Base-by-base conservation (phyloP, 2,797 vertebrate species). In the Diglossa cyanea region DNA sequence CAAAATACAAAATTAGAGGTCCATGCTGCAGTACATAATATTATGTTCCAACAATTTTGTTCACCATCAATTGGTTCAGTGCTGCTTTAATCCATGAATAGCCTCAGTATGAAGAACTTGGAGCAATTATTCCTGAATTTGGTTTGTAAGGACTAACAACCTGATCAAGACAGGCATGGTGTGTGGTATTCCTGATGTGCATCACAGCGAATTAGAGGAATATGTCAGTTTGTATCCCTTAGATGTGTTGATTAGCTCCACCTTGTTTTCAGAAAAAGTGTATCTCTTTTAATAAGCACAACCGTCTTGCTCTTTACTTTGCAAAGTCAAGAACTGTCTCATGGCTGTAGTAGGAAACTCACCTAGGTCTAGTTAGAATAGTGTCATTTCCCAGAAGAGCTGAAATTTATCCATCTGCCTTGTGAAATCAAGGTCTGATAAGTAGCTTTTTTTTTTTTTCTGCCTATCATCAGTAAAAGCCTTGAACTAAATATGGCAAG, bases 31-130 rank as follows among this genome's bases (percentile, higher is more conserved):
- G 23, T 63, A 76, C 24, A 2, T 54, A 87, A 76, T 23, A 31
- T 73, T 74, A 21, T 68, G 31, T 82, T 79, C 51, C 67, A 80
- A 40, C 50, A 40, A 20, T 85, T 87, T 83, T 91, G 30, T 91
- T 92, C 58, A 33, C 74, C 28, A 6, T 76, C 26, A 37, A 1
- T 92, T 91, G 50, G 4, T 79, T 86, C 53, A 44, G 45, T 44
- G 28, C 23, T 89, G 47, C 84, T 87, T 95, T 94, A 68, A 91
- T 92, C 78, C 45, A 48, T 30, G n/a, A 76, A 48, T 70, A 88
- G 67, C 50, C 63, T 71, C 53, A 86, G 15, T 20, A 18, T 63
- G 81, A 92, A 95, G 68, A 83, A 61, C 17, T 39, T 20, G 3
- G 33, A 54, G 76, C 61, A 91, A 78, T 92, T 94, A 93, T 77